Evolutionary conservation across 2,797 vertebrate genomes (phyloP).

Genomic region (Alcedo quadribrachys): DNA sequence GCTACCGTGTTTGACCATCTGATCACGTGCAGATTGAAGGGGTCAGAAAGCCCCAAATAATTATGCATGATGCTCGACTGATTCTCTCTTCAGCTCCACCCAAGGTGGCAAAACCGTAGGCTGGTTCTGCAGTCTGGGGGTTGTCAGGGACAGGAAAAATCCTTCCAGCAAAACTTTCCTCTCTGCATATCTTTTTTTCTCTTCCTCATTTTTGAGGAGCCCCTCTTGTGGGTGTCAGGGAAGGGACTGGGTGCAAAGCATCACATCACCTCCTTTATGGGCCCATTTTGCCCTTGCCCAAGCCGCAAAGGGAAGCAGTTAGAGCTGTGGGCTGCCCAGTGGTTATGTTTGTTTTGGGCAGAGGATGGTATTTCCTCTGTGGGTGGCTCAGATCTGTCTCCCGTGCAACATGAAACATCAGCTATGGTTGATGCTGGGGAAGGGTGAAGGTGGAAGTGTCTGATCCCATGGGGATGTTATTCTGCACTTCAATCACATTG

Average conservation of each 20-base stretch:
- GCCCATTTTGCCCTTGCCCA: conserved; percentile 19
- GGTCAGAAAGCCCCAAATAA: neutral
- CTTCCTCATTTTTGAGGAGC: conserved; percentile 39
- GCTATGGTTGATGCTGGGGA: neutral
- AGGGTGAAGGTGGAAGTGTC: neutral
- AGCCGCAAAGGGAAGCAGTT: conserved; percentile 49
- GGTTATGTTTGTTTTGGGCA: conserved; percentile 48
- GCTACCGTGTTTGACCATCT: neutral
- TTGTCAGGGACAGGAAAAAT: neutral
- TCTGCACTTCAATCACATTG: neutral
- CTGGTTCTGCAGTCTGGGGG: neutral
- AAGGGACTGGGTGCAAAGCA: conserved; percentile 14
- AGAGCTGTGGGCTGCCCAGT: conserved; percentile 42
- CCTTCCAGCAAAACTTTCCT: neutral
- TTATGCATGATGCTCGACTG: rapidly evolving
- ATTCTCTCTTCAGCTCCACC: neutral
- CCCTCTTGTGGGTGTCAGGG: neutral
- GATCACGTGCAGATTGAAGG: rapidly evolving
- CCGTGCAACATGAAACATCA: neutral
- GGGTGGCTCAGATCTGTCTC: conserved; percentile 37
- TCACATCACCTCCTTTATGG: conserved; percentile 9
- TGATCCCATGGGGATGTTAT: neutral
- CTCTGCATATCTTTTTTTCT: neutral
- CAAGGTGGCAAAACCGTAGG: neutral
- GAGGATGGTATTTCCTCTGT: conserved; percentile 45